These are phyloP conservation scores for Troglohyphantes excavatus DNA, from an alignment of 2,888 invertebrate genomes.

Conservation along the genomic window DNA sequence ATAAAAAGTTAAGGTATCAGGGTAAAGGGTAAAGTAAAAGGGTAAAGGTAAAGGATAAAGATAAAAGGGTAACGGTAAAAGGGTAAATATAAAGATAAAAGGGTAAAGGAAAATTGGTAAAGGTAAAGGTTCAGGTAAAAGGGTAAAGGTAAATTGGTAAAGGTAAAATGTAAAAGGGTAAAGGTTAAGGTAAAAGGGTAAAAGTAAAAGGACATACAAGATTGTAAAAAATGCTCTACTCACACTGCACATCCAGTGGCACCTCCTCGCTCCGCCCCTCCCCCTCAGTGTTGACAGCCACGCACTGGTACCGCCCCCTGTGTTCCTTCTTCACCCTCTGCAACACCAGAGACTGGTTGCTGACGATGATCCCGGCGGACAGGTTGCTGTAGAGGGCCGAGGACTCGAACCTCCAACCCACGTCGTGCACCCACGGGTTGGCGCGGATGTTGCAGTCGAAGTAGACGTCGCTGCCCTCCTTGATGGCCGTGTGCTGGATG, in stretches of 20 bases:
- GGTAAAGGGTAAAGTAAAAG: too few relatives aligned
- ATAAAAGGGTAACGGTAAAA: too few relatives aligned
- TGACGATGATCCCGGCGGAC: slow-evolving; percentile 92
- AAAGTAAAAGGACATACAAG: too few relatives aligned
- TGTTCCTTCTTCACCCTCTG: slow-evolving; percentile 93
- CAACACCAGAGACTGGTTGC: slow-evolving; percentile 93
- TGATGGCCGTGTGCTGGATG: slow-evolving; percentile 89
- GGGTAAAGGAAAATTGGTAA: too few relatives aligned
- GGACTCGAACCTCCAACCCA: slow-evolving; percentile 85
- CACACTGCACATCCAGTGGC: slow-evolving; percentile 92
- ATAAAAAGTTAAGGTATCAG: too few relatives aligned
- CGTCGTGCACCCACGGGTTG: slow-evolving; percentile 87
- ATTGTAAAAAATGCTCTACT: too few relatives aligned
- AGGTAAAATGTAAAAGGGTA: too few relatives aligned
- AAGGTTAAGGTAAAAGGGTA: too few relatives aligned
- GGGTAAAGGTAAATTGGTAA: too few relatives aligned
- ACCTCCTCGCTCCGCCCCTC: slow-evolving; percentile 93
- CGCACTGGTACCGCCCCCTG: slow-evolving; percentile 95
- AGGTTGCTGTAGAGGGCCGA: slow-evolving; percentile 90
- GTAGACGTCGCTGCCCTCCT: slow-evolving; percentile 88
- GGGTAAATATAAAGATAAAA: too few relatives aligned
- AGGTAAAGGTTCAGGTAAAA: too few relatives aligned
- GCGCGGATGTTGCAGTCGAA: slow-evolving; percentile 95
- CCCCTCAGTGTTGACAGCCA: slow-evolving; percentile 93
- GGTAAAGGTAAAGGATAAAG: too few relatives aligned